phyloP scores from a whole-genome alignment of 2,797 vertebrate species.

The Acridotheres tristis region DNA sequence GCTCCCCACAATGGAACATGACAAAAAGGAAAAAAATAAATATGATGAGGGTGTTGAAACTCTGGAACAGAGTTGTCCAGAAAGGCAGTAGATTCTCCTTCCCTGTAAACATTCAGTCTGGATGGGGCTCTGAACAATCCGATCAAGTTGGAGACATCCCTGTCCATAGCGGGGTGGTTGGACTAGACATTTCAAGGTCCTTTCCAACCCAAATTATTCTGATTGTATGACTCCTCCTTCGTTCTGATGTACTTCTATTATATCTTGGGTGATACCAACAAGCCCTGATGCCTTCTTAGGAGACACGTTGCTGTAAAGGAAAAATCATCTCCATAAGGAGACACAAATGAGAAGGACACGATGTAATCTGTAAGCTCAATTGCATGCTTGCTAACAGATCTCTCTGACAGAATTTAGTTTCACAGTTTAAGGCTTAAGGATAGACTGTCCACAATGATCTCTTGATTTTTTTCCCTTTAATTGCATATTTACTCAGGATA shows the following conservation, averaged over 20 bases:
- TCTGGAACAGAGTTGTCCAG: background rate
- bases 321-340: background rate
- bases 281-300: background rate
- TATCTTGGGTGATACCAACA: background rate
- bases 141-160: background rate
- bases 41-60: too few relatives aligned
- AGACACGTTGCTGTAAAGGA: background rate
- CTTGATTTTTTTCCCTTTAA: background rate
- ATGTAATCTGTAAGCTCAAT: background rate
- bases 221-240: background rate
- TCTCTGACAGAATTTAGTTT: background rate
- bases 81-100: too few relatives aligned
- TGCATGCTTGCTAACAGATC: background rate
- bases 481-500: background rate
- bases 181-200: background rate
- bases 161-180: background rate
- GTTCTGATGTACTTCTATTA: background rate
- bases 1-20: fast-evolving
- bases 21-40: background rate
- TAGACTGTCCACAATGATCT: background rate
- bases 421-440: background rate
- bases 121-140: background rate
- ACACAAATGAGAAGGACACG: background rate
- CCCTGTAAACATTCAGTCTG: background rate
- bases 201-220: background rate